Evolutionary conservation across 1,140 invertebrate species (phyloP).

Genomic region (Euwallacea fornicatus): DNA sequence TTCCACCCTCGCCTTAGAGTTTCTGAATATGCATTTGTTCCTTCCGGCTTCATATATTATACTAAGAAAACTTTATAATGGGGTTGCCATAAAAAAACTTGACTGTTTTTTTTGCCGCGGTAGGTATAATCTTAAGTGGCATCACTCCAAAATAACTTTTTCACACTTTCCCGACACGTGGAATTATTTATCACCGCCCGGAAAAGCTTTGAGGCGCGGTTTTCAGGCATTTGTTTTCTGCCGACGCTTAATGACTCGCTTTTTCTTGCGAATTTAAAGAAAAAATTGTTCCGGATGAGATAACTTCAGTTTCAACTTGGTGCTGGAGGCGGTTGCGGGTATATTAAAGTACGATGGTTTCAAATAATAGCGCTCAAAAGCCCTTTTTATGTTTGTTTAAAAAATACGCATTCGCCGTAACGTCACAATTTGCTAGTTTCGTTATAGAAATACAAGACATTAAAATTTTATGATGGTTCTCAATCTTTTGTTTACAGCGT

Average conservation of each 20-base stretch:
- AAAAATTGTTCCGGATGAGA: not conserved
- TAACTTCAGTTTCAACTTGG: not conserved
- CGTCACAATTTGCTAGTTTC: too few relatives aligned
- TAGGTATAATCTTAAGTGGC: conserved; percentile 24
- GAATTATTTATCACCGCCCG: conserved; percentile 26
- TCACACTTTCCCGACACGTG: conserved; percentile 16
- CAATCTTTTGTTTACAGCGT: not conserved
- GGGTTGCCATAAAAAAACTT: conserved; percentile 17
- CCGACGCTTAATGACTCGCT: conserved; percentile 5
- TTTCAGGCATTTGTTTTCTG: conserved; percentile 25
- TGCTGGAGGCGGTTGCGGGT: too few relatives aligned
- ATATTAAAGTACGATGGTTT: too few relatives aligned
- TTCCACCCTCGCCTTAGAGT: too few relatives aligned
- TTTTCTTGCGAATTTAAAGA: not conserved
- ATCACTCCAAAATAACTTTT: conserved; percentile 31
- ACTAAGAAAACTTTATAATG: conserved; percentile 31
- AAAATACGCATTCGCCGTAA: too few relatives aligned
- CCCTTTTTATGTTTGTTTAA: too few relatives aligned
- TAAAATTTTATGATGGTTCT: too few relatives aligned
- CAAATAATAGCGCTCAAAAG: too few relatives aligned
- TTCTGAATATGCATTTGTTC: too few relatives aligned
- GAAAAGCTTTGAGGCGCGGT: conserved; percentile 18
- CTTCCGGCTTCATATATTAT: conserved; percentile 22
- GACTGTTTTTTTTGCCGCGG: conserved; percentile 7
- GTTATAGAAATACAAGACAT: too few relatives aligned